These are phyloP conservation scores for Phoxinus phoxinus DNA, from an alignment of 2,113 vertebrate species.

Conservation along the genomic window DNA sequence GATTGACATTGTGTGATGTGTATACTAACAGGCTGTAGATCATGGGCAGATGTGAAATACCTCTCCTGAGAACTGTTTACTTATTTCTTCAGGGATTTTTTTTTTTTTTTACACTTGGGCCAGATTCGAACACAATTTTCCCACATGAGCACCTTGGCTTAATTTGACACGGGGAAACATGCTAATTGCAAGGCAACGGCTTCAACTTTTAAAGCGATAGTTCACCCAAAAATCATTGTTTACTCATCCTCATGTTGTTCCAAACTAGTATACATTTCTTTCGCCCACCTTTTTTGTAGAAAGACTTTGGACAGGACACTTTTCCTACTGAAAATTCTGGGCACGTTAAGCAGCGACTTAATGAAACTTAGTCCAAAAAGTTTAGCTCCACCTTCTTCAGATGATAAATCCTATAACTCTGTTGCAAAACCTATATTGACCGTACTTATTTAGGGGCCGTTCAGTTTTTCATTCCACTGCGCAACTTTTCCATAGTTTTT, in stretches of 20 bases:
- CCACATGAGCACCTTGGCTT: not conserved
- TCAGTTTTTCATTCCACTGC: not conserved
- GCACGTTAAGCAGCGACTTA: not conserved
- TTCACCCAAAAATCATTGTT: not conserved
- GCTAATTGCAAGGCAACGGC: not conserved
- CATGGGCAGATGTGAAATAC: slow-evolving; percentile 31
- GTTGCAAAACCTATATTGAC: not conserved
- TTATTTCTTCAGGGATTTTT: too few species aligned
- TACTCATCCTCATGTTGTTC: not conserved
- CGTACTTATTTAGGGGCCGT: not conserved
- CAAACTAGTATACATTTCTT: not conserved
- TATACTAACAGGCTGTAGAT: slow-evolving; percentile 8
- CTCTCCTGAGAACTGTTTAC: slow-evolving; percentile 10
- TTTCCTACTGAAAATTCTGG: not conserved
- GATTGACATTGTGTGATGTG: slow-evolving; percentile 10
- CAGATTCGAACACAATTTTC: not conserved
- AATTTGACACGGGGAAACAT: not conserved
- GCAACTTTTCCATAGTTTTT: not conserved
- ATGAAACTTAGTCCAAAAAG: not conserved
- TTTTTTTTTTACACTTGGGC: not conserved
- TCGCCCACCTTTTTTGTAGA: not conserved
- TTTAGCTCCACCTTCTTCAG: not conserved
- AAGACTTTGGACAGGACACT: not conserved
- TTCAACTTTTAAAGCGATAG: not conserved
- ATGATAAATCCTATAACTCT: not conserved